Conservation (phyloP, 2,888 invertebrate genomes). For the Pristionchus mayeri region DNA sequence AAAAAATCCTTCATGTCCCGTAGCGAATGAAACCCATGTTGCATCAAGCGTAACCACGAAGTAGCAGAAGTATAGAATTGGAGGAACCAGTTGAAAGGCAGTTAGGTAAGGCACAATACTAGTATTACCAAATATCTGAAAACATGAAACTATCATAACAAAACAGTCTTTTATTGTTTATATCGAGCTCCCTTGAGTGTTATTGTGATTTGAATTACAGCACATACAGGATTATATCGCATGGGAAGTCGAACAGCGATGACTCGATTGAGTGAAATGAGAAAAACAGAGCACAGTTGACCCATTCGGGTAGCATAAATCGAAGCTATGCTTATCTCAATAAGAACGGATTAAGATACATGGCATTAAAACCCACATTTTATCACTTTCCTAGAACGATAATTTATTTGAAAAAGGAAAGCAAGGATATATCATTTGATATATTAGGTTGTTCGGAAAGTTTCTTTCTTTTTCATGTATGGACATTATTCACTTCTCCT, state of each 20-base stretch:
- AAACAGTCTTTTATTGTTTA: too few relatives aligned
- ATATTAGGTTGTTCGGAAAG: too few relatives aligned
- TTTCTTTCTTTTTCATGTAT: too few relatives aligned
- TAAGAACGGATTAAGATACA: too few relatives aligned
- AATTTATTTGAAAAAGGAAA: too few relatives aligned
- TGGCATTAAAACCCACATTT: too few relatives aligned
- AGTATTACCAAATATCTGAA: neutral
- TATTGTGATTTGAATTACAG: neutral
- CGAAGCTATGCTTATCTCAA: neutral
- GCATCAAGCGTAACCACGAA: neutral
- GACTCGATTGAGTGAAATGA: neutral
- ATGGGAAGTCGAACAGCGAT: neutral
- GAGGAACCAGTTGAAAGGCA: neutral
- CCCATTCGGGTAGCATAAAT: neutral
- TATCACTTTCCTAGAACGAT: too few relatives aligned
- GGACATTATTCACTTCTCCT: too few relatives aligned
- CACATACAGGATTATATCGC: neutral
- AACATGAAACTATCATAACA: neutral
- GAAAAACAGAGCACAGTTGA: constrained; percentile 1
- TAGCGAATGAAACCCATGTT: neutral
- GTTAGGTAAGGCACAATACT: neutral
- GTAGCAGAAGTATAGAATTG: neutral
- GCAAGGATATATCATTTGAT: too few relatives aligned
- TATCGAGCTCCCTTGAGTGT: too few relatives aligned
- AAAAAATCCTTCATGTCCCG: too few relatives aligned